Conservation (phyloP, 2,797 vertebrate genomes). For the Hoplostethus atlanticus region DNA sequence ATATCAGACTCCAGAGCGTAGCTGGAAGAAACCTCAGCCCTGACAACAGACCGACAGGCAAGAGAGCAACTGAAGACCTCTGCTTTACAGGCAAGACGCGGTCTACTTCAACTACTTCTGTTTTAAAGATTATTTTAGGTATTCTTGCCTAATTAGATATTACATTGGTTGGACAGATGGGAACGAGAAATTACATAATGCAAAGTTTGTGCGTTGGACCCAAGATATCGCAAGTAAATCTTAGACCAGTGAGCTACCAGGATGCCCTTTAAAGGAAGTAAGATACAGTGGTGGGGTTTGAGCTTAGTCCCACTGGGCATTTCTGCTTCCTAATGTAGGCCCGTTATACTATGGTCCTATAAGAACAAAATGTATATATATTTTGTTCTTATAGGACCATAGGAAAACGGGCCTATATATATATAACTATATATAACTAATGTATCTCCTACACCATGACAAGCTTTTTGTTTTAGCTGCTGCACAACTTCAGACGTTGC, state of each 20-base stretch:
- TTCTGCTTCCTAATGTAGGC: background rate
- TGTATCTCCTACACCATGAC: too few species aligned
- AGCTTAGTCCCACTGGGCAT: background rate
- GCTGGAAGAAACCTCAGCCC: background rate
- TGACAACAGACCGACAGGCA: background rate
- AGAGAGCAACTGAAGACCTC: background rate
- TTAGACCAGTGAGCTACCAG: background rate
- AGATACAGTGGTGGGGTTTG: background rate
- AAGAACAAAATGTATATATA: too few species aligned
- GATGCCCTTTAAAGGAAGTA: background rate
- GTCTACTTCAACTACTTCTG: background rate
- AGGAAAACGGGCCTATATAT: too few species aligned
- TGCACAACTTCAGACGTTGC: too few species aligned
- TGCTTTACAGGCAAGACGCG: background rate
- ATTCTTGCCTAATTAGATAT: too few species aligned
- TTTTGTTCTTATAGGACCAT: too few species aligned
- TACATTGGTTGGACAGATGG: background rate
- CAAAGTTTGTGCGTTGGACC: background rate
- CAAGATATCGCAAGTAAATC: background rate
- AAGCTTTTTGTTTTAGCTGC: too few species aligned
- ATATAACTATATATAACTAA: too few species aligned
- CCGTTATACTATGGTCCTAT: too few species aligned
- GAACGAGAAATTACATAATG: background rate
- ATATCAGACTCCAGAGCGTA: background rate
- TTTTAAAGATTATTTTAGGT: background rate